Conservation (phyloP, 2,888 invertebrate genomes). For the Drosophila histrio region DNA sequence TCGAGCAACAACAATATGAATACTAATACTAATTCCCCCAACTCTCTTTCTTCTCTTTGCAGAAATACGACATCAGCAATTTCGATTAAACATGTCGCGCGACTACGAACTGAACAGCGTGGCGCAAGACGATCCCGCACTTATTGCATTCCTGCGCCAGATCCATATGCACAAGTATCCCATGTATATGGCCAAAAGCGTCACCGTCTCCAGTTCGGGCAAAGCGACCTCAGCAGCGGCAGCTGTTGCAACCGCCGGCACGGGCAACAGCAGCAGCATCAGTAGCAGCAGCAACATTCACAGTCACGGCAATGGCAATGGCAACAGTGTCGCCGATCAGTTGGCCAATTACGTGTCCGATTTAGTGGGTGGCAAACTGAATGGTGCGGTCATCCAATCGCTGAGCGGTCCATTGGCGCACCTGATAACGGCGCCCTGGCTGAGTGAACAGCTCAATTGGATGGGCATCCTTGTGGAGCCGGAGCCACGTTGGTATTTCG, state of each 20-base stretch:
- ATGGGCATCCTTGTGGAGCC: conserved; percentile 90
- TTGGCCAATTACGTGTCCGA: conserved; percentile 83
- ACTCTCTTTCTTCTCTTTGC: conserved; percentile 28
- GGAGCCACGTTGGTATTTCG: conserved; percentile 90
- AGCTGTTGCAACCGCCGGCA: conserved; percentile 38
- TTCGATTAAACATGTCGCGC: conserved; percentile 91
- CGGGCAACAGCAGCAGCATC: conserved; percentile 29
- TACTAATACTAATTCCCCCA: not conserved
- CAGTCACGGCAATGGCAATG: conserved; percentile 9
- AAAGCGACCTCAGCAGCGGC: conserved; percentile 45
- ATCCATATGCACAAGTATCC: conserved; percentile 87
- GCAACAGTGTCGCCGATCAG: conserved; percentile 71
- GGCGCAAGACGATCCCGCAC: conserved; percentile 89
- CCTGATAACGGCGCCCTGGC: conserved; percentile 88
- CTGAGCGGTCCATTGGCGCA: conserved; percentile 86
- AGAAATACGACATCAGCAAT: conserved; percentile 91
- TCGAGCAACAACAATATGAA: conserved; percentile 20
- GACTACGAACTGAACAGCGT: conserved; percentile 91
- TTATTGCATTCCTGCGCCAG: conserved; percentile 90
- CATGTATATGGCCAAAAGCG: conserved; percentile 67
- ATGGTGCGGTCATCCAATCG: conserved; percentile 90
- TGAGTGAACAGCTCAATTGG: conserved; percentile 90
- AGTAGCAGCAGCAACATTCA: conserved; percentile 35
- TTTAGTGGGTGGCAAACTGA: conserved; percentile 84
- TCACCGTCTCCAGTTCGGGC: conserved; percentile 39